Evolutionary conservation across 2,797 vertebrate species (phyloP), one percentile per base, ranked within the genome.

Genomic region (Argentina silus): DNA sequence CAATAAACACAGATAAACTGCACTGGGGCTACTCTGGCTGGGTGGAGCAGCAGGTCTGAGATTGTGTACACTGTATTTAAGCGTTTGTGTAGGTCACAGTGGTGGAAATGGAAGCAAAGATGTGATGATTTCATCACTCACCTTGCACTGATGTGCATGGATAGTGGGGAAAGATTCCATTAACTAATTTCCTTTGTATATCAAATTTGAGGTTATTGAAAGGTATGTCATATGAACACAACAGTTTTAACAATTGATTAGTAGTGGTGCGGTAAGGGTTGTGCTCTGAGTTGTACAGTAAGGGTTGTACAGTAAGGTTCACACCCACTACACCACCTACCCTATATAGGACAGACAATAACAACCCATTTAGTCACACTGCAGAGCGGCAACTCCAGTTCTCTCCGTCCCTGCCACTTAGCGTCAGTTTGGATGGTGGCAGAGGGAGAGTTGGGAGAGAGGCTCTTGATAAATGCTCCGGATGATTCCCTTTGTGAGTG

Each of bases 401-500:
- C 91, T 78, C 83, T 68, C 57, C 81, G 78, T 77, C 80, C 79
- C 80, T 90, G 90, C 90, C 87, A 90, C 86, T 87, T 86, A 84
- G 81, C 47, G 19, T 48, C 71, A 65, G 62, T 65, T 73, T 55
- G 15, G 15, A 5, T 10, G 51, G 51, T 21, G 12, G 59, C 42
- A 42, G 50, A 64, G 21, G 15, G 48, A 10, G 53, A 55, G 62
- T 45, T 55, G 47, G 63, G 19, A 56, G 23, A 19, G 27, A 45
- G 62, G 93, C 89, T 91, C 85, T 92, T 97, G 96, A 97, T 96
- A 94, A 96, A 97, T 96, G 95, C 92, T 90, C 91, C 89, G 92
- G 89, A 94, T 96, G 96, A 97, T 97, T 96, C 94, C 92, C 93
- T 93, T 87, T 93, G 95, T 95, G 96, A 96, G 94, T 97, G 96